Evolutionary conservation across 2,888 invertebrate species (phyloP).

Genomic region (Polydesmus complanatus): DNA sequence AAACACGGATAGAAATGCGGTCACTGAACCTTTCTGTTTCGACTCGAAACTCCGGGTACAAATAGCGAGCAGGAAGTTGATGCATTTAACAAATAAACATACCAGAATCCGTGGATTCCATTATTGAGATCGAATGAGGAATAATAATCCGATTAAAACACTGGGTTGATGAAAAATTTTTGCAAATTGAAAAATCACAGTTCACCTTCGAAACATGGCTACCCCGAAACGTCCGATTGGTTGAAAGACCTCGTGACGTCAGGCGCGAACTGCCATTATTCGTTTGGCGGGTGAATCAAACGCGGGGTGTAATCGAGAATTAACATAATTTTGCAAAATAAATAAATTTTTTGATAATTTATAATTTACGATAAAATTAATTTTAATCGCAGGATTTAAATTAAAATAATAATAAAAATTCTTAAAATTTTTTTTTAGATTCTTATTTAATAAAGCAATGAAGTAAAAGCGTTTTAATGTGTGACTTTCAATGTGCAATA

Average conservation of each 20-base stretch:
- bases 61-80: neutral
- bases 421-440: too few species aligned
- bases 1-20: neutral
- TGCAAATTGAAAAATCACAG: neutral
- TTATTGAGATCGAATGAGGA: neutral
- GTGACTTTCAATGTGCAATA: too few species aligned
- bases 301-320: too few species aligned
- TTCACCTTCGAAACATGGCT: neutral
- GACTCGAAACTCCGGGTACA: neutral
- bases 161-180: neutral
- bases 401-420: too few species aligned
- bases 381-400: too few species aligned
- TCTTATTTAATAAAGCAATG: too few species aligned
- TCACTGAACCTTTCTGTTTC: neutral
- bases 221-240: neutral
- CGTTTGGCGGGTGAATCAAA: too few species aligned
- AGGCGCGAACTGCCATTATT: neutral
- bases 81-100: neutral
- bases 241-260: neutral
- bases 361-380: too few species aligned
- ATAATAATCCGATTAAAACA: neutral
- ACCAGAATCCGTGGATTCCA: neutral
- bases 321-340: too few species aligned
- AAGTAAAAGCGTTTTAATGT: too few species aligned
- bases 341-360: too few species aligned